Percentiles rank a stretch among this genome's conserved stretches.
These are phyloP conservation scores for Artemisiospiza belli DNA, from an alignment of 2,113 vertebrate species.

Conservation along the genomic window DNA sequence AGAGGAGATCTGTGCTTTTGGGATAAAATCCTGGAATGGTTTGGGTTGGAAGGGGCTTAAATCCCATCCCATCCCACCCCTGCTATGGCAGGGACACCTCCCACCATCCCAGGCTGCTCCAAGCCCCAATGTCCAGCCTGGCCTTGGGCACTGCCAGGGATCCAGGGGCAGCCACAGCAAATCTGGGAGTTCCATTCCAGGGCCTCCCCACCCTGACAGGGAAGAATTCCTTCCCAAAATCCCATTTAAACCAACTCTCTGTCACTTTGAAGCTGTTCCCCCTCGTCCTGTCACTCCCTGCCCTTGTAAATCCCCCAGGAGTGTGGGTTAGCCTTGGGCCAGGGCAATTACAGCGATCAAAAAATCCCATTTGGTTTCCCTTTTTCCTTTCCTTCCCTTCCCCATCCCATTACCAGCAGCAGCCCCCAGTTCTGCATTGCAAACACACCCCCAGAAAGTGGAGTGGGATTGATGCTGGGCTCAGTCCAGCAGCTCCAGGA, in stretches of 20 bases:
- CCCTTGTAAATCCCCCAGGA: not conserved
- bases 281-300: not conserved
- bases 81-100: not conserved
- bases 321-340: not conserved
- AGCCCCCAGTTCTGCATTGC: not conserved
- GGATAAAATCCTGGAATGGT: not conserved
- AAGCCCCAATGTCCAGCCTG: too few relatives aligned
- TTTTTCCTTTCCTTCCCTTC: not conserved
- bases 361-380: not conserved
- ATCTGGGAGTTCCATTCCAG: not conserved
- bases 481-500: not conserved
- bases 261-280: not conserved
- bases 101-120: fast-evolving
- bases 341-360: not conserved
- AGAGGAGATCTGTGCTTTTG: not conserved
- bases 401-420: not conserved
- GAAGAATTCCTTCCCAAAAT: not conserved
- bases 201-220: not conserved
- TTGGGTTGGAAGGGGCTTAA: not conserved
- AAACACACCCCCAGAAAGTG: not conserved
- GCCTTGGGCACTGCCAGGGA: not conserved
- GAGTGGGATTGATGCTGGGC: not conserved
- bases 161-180: not conserved
- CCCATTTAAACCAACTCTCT: not conserved
- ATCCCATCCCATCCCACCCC: not conserved